These are phyloP conservation scores for Genyomyrus donnyi DNA, from an alignment of 2,113 vertebrate species.

Conservation along the genomic window DNA sequence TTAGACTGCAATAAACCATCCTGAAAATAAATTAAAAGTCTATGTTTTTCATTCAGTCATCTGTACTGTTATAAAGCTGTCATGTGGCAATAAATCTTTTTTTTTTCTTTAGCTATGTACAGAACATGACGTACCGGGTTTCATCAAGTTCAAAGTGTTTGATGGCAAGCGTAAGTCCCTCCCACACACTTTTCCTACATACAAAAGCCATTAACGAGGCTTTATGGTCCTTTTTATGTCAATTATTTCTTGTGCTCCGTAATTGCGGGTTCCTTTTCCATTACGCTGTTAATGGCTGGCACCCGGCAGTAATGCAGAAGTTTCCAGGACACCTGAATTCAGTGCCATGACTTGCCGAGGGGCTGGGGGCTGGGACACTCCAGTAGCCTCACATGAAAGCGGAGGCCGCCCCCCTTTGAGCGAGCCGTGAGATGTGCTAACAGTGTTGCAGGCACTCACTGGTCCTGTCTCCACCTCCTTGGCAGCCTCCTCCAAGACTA, in stretches of 20 bases:
- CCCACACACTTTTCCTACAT: neutral
- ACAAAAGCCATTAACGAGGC: neutral
- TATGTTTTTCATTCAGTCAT: neutral
- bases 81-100: slow-evolving; percentile 15
- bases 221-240: neutral
- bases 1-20: neutral
- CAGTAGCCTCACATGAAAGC: neutral
- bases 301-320: neutral
- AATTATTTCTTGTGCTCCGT: neutral
- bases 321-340: neutral
- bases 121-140: slow-evolving; percentile 82
- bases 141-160: slow-evolving; percentile 94
- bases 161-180: slow-evolving; percentile 87
- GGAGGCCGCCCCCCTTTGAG: neutral
- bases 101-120: slow-evolving; percentile 76
- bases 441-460: neutral
- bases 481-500: slow-evolving; percentile 86
- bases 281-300: neutral
- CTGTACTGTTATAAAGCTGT: neutral
- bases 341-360: too few relatives aligned
- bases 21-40: neutral
- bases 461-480: slow-evolving; percentile 26
- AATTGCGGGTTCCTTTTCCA: neutral
- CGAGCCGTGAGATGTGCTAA: neutral
- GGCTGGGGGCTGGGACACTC: neutral